These are phyloP conservation scores for Apaloderma vittatum DNA, from an alignment of 2,113 vertebrate genomes.

Conservation along the genomic window DNA sequence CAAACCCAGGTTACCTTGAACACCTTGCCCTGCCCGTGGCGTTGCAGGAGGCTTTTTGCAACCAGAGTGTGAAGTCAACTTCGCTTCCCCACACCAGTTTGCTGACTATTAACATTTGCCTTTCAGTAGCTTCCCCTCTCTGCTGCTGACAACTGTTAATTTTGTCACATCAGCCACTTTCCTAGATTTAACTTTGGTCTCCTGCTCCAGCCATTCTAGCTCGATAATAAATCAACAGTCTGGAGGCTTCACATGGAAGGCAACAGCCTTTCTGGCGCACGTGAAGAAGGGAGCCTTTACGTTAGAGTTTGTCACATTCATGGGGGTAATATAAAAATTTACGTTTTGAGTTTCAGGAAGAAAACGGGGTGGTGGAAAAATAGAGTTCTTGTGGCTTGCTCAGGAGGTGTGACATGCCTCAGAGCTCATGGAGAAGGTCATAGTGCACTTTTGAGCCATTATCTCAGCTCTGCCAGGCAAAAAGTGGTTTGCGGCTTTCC, in stretches of 20 bases:
- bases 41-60: background rate
- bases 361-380: background rate
- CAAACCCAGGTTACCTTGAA: background rate
- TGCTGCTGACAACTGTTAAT: slow-evolving; percentile 45
- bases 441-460: background rate
- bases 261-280: slow-evolving; percentile 6
- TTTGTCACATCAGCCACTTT: slow-evolving; percentile 61
- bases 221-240: slow-evolving; percentile 41
- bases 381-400: background rate
- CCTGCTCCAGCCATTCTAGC: slow-evolving; percentile 24
- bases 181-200: slow-evolving; percentile 45
- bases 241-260: background rate
- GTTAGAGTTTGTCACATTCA: slow-evolving; percentile 43
- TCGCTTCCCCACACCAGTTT: background rate
- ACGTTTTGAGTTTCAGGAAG: slow-evolving; percentile 50
- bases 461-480: slow-evolving; percentile 4
- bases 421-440: slow-evolving; percentile 35
- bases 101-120: background rate
- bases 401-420: background rate
- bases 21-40: fast-evolving
- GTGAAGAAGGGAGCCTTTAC: slow-evolving; percentile 35
- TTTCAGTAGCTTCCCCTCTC: background rate
- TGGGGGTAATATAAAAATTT: slow-evolving; percentile 45
- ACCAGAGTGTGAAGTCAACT: background rate
- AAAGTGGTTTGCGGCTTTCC: background rate